Percentiles rank a stretch among this genome's conserved stretches.
Conservation (phyloP, 2,888 invertebrate species). For the Noctua fimbriata region DNA sequence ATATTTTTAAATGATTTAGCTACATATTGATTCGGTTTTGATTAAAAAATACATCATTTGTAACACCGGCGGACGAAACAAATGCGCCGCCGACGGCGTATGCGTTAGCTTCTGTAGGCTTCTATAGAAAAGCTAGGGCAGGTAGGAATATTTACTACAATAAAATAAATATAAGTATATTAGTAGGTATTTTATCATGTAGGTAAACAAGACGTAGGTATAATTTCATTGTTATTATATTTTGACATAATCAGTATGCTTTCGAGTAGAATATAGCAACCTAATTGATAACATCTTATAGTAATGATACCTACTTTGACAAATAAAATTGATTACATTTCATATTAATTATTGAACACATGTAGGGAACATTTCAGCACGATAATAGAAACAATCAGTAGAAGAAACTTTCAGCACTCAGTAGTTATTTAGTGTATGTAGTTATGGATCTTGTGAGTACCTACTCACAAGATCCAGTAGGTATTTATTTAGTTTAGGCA, state of each 20-base stretch:
- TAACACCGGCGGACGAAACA: constrained; percentile 54
- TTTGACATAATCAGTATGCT: not conserved
- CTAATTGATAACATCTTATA: not conserved
- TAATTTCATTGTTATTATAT: not conserved
- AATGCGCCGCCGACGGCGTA: constrained; percentile 74
- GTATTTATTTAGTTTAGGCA: not conserved
- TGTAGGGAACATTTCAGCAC: not conserved
- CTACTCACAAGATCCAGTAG: not conserved
- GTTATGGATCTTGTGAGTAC: no score
- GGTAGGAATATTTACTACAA: not conserved
- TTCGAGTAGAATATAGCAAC: not conserved
- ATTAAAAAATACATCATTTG: not conserved
- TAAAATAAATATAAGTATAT: not conserved
- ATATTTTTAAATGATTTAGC: not conserved
- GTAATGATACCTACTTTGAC: not conserved
- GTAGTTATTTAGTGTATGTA: not conserved
- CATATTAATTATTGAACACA: not conserved
- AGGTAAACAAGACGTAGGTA: not conserved
- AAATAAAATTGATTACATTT: not conserved
- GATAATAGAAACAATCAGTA: not conserved
- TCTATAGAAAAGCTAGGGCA: not conserved
- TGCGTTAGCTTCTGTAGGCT: constrained; percentile 68
- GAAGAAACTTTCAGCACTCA: not conserved
- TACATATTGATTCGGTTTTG: not conserved
- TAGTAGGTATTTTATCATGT: not conserved